phyloP scores from a whole-genome alignment of 2,888 invertebrate species.

The Mesorhabditis belari region DNA sequence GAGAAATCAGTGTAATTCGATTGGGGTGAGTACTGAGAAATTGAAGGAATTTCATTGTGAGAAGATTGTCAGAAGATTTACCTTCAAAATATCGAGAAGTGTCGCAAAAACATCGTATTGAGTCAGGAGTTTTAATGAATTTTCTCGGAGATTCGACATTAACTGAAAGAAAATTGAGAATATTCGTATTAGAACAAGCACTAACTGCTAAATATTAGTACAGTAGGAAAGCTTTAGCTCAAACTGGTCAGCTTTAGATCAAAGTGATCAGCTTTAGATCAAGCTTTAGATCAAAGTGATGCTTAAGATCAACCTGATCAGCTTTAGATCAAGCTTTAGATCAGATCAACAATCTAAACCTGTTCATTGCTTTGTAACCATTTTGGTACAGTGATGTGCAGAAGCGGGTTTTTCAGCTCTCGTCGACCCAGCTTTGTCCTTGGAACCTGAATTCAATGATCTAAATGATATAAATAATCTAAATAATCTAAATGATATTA shows the following conservation, averaged over 20 bases:
- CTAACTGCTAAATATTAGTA: too few relatives aligned
- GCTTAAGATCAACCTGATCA: too few relatives aligned
- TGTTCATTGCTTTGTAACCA: too few relatives aligned
- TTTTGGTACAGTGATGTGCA: neutral
- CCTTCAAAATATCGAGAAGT: conserved; percentile 26
- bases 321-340: neutral
- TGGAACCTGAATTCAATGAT: neutral
- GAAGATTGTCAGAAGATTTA: too few relatives aligned
- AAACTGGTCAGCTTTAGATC: too few relatives aligned
- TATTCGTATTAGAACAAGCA: too few relatives aligned
- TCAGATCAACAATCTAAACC: neutral
- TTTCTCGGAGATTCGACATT: conserved; percentile 15
- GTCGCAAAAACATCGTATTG: conserved; percentile 33
- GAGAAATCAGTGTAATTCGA: neutral
- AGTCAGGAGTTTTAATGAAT: conserved; percentile 19
- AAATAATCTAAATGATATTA: too few relatives aligned
- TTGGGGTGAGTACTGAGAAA: neutral
- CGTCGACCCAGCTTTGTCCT: neutral
- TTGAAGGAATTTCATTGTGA: too few relatives aligned
- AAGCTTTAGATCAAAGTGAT: neutral
- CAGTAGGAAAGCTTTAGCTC: too few relatives aligned
- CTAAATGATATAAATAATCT: too few relatives aligned
- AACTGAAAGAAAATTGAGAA: too few relatives aligned
- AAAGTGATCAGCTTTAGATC: too few relatives aligned
- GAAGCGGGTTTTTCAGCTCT: neutral